Evolutionary conservation across 2,888 invertebrate species (phyloP), one percentile per base, ranked within the genome.

Genomic region (Oscheius sp.): DNA sequence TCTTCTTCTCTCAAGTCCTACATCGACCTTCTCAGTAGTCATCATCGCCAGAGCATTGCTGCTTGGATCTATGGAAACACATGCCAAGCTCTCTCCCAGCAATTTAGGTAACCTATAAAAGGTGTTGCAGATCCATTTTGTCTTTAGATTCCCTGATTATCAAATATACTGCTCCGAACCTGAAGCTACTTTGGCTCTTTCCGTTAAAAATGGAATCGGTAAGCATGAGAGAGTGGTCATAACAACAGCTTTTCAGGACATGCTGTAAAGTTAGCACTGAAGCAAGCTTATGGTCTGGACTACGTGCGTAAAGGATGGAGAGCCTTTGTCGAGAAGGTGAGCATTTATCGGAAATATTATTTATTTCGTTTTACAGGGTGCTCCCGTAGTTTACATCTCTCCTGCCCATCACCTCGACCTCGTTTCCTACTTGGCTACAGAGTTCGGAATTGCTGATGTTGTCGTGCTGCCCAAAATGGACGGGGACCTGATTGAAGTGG

Each of bases 381-480:
- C 80, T 9, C 85, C 85, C 55, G 84, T 87, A 4, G 82, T 86
- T 37, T 87, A 86, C 66, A 80, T 86, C 37, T 85, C 85, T 21
- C 86, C 87, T 33, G 82, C 85, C 35, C 77, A 86, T 21, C 86
- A 84, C 58, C 79, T 83, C 68, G 85, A 85, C 59, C 55, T 87
- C n/a, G 70, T 79, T 2, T 73, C 80, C 1, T 83, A 78, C 58
- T 63, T 87, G 47, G 80, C 85, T 10, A 66, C 79, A 1, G 86
- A 87, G 59, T 83, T 82, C 60, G 85, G 85, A 65, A 84, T 86
- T 55, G 68, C 79, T 7, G 84, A 85, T 68, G 81, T 85, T 32
- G 79, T 82, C 2, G 75, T 79, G 50, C 75, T 84, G 7, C 79
- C 79, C 50, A 83, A 82, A 65, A 60, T 82, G 57, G 79, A 82